Base-by-base conservation (phyloP, 92 coral and sea anemone species). In the Palythoa grandiflora region DNA sequence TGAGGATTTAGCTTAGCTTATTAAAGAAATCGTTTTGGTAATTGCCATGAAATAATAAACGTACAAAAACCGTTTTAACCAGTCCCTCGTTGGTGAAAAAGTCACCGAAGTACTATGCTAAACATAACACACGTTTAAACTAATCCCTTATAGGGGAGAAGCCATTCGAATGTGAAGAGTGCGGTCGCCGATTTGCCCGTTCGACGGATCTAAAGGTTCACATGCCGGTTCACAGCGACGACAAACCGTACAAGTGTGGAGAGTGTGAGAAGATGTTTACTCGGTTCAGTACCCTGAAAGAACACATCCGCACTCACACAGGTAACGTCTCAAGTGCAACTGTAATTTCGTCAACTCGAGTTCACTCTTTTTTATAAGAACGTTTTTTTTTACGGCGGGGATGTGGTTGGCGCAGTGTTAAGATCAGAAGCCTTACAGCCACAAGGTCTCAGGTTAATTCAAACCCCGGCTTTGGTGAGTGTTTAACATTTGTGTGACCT, bases 191-290 rank as follows among this genome's bases (percentile, higher is more conserved):
- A 15, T 97, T 97, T 88, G 99, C 99, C 20, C 98, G 99, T 13
- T 95, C 99, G 21, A 97, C 99, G 1, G 99, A 97, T 65, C 94
- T 97, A 76, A 97, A 97, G 84, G 99, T 97, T 48, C 99, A 97
- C 87, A 80, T 97, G 88, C 99, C 99, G 0, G 99, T 97, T 37
- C 99, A 97, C 77, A 97, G 99, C 61, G 99, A 97, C 37, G 99
- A 97, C 89, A 97, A 97, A 70, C 99, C 99, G 0, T 97, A 97
- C 96, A 97, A 97, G 89, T 97, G 99, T 92, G 99, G 99, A 17
- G 99, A 97, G 86, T 97, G 99, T 44, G 98, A 97, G 57, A 97
- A 97, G 93, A 97, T 97, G 99, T 97, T 97, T 78, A 97, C 99
- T 8, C 93, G 99, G 57, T 97, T 97, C 73, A 97, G 99, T 71